These are phyloP conservation scores for Aramus guarauna DNA, from an alignment of 2,113 vertebrate genomes.

Conservation along the genomic window DNA sequence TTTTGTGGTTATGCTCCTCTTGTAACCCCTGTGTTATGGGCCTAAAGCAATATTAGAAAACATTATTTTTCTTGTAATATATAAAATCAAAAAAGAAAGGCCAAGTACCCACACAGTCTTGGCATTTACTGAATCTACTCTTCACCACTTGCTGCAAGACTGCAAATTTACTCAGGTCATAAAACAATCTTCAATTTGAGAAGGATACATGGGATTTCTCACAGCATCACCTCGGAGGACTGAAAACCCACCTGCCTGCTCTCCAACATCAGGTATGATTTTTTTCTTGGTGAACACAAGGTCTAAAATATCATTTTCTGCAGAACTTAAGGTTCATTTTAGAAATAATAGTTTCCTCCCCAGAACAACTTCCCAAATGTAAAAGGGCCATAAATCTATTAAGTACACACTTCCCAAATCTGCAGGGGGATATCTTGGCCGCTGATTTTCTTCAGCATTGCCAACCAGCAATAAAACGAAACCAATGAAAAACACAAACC, in stretches of 20 bases:
- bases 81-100: conserved; percentile 56
- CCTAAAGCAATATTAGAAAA: conserved; percentile 14
- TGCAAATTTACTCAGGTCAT: conserved; percentile 40
- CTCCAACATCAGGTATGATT: background rate
- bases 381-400: conserved; percentile 10
- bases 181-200: background rate
- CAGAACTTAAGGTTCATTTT: background rate
- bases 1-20: background rate
- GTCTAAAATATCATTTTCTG: background rate
- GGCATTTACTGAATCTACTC: conserved; percentile 67
- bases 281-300: background rate
- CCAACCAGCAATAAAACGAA: conserved; percentile 6
- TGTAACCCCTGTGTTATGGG: background rate
- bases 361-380: background rate
- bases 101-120: conserved; percentile 53
- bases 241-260: background rate
- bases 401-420: conserved; percentile 1
- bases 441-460: background rate
- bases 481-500: background rate
- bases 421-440: background rate
- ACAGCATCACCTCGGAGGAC: background rate
- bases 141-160: conserved; percentile 8
- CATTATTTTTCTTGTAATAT: background rate
- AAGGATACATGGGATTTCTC: background rate
- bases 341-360: conserved; percentile 10